phyloP scores from a whole-genome alignment of 2,113 vertebrate genomes.

The Dasyprocta punctata region DNA sequence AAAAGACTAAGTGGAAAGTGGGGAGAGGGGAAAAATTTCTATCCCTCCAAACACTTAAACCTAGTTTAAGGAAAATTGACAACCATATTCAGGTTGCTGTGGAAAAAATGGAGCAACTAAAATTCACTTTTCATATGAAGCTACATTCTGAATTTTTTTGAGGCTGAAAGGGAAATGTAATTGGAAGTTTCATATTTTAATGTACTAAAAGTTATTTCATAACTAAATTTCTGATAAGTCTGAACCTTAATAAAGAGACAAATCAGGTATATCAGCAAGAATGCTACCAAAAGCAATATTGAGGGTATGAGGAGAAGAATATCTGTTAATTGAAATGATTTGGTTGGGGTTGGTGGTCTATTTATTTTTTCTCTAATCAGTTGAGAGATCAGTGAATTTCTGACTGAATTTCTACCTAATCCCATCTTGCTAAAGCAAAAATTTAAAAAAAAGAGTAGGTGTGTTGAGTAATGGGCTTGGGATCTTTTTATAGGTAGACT shows the following conservation, averaged over 20 bases:
- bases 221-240: constrained; percentile 57
- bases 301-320: neutral
- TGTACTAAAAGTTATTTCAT: constrained; percentile 50
- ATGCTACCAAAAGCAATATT: neutral
- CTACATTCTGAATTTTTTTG: neutral
- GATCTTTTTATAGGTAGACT: neutral
- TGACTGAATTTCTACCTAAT: neutral
- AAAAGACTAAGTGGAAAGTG: neutral
- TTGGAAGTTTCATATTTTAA: constrained; percentile 53
- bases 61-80: constrained; percentile 70
- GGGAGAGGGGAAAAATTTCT: neutral
- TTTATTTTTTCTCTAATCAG: constrained; percentile 37
- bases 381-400: neutral
- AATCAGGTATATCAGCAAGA: neutral
- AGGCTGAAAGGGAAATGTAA: constrained; percentile 26
- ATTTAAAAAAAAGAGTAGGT: neutral
- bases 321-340: neutral
- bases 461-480: neutral
- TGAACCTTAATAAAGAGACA: neutral
- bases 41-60: constrained; percentile 65
- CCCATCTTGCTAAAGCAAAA: neutral
- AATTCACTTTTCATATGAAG: constrained; percentile 62
- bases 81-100: constrained; percentile 42
- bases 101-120: constrained; percentile 45
- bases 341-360: neutral